Conservation (phyloP, 2,888 invertebrate genomes). For the Dorcus hopei region DNA sequence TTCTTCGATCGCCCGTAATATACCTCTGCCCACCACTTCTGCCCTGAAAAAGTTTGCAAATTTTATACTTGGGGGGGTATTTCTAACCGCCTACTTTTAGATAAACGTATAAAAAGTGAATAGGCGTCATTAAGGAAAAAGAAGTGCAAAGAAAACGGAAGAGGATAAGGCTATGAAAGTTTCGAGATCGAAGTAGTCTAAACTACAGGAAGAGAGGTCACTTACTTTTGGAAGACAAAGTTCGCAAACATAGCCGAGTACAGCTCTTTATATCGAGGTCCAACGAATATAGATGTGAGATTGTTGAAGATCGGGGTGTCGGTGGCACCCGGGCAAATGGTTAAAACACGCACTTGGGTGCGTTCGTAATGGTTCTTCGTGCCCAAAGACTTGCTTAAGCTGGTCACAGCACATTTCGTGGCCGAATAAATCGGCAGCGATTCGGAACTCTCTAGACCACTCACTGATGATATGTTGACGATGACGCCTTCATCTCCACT, state of each 20-base stretch:
- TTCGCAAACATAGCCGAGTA: background rate
- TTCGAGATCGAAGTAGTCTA: too few species aligned
- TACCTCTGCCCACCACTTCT: slow-evolving; percentile 47
- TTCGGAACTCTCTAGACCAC: background rate
- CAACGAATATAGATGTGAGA: slow-evolving; percentile 14
- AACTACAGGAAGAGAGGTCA: too few species aligned
- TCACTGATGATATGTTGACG: slow-evolving; percentile 10
- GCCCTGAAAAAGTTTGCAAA: slow-evolving; percentile 9
- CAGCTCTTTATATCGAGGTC: slow-evolving; percentile 1
- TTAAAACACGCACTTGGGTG: slow-evolving; percentile 5
- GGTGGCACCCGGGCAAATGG: slow-evolving; percentile 10
- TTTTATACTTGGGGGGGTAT: background rate
- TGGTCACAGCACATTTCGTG: slow-evolving; percentile 7
- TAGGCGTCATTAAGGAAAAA: too few species aligned
- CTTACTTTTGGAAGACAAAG: slow-evolving; percentile 11
- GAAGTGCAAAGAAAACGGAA: too few species aligned
- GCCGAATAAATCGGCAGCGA: slow-evolving; percentile 6
- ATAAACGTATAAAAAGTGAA: too few species aligned
- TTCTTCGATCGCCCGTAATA: slow-evolving; percentile 44
- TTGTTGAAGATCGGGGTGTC: background rate
- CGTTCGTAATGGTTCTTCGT: background rate
- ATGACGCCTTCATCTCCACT: slow-evolving; percentile 7
- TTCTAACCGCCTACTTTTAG: too few species aligned
- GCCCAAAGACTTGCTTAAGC: slow-evolving; percentile 1
- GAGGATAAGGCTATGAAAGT: too few species aligned